Evolutionary conservation across 2,113 vertebrate genomes (phyloP).

Genomic region (Laticauda colubrina): DNA sequence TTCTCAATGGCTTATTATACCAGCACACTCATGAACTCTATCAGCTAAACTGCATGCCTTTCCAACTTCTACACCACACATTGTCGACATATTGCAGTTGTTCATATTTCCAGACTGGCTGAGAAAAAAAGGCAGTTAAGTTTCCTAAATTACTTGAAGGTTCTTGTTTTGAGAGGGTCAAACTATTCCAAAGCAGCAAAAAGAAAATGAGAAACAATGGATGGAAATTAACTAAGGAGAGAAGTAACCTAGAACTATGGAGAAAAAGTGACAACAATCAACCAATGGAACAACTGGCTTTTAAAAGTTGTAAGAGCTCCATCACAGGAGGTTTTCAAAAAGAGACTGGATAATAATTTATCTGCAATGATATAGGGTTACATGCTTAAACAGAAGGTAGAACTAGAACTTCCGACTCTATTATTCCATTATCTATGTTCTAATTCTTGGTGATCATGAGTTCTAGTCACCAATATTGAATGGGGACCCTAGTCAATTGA

Average conservation of each 20-base stretch:
- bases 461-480: not conserved
- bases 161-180: not conserved
- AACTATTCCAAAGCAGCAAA: not conserved
- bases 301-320: too few relatives aligned
- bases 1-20: conserved; percentile 20
- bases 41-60: not conserved
- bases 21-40: not conserved
- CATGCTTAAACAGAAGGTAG: not conserved
- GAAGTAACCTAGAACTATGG: not conserved
- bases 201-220: not conserved
- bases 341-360: not conserved
- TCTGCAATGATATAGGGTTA: not conserved
- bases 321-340: too few relatives aligned
- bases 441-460: not conserved
- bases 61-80: not conserved
- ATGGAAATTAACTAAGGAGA: not conserved
- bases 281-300: too few relatives aligned
- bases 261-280: not conserved
- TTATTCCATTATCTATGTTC: not conserved
- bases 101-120: not conserved
- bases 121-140: not conserved
- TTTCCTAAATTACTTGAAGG: not conserved
- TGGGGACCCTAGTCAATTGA: not conserved
- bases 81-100: too few relatives aligned
- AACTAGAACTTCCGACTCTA: not conserved